Base-by-base conservation (phyloP, 2,888 invertebrate genomes). In the Portevinia maculata region DNA sequence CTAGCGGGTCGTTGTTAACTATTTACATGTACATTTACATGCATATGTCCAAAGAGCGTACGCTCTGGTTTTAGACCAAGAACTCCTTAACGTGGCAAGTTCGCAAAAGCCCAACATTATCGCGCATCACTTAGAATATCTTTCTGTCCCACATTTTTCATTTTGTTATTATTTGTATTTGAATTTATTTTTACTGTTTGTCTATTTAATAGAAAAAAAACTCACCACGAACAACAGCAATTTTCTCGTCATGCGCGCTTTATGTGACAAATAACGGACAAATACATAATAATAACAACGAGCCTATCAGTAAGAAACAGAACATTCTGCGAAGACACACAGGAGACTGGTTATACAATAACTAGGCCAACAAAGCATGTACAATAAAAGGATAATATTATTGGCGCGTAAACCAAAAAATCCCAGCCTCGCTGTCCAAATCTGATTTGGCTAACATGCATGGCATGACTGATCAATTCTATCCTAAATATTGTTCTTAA, bases 181-280 rank as follows among this genome's bases (percentile, higher is more conserved):
- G 44, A 55, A 67, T 53, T 46, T 67, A 32, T 41, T 53, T 67
- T 32, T 39, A 65, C 52, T 52, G 52, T 52, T 34, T 55, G 32
- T 53, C 60, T 60, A 59, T 59, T 44, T 7, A 32, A 59, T 30
- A 44, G 15, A 44, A 41, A 57, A 28, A 41, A 41, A 6, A 44
- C 41, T 30, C 19, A 59, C 4, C 1, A n/a, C 37, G 6, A 37
- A 37, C n/a, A 39, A 7, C 15, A 34, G 2, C 13, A 2, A 24
- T 24, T 24, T 8, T 55, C 6, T 44, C 34, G 67, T 34, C 67
- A 67, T 67, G 55, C 67, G 67, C 67, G 53, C 50, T 37, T 15
- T 15, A 41, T 17, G 41, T 32, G n/a, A 46, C 46, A 3, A 46
- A 60, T 28, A 39, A 55, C 55, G 19, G 13, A 34, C 11, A 17